Percentiles rank a stretch among this genome's conserved stretches.
Conservation (phyloP, 2,113 vertebrate genomes). For the Emydocephalus ijimae region DNA sequence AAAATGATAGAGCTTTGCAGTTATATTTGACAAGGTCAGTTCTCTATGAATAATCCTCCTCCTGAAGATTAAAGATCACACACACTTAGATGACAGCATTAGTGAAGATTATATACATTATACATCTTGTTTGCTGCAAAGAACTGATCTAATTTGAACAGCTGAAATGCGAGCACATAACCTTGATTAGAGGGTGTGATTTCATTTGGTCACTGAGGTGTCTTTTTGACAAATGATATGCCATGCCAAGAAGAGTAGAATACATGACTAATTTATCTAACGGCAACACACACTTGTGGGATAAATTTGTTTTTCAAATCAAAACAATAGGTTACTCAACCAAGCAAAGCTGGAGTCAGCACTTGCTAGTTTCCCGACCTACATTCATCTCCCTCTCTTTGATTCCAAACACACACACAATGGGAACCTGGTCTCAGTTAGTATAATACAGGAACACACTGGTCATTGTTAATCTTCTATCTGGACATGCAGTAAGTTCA, state of each 20-base stretch:
- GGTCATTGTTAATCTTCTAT: neutral
- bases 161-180: constrained; percentile 50
- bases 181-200: constrained; percentile 58
- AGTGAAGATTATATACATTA: constrained; percentile 35
- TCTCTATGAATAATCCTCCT: constrained; percentile 53
- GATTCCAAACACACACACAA: neutral
- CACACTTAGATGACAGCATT: constrained; percentile 50
- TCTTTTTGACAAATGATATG: constrained; percentile 63
- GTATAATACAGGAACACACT: neutral
- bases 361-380: neutral
- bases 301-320: constrained; percentile 36
- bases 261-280: constrained; percentile 52
- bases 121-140: constrained; percentile 39
- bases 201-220: constrained; percentile 56
- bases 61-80: constrained; percentile 55
- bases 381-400: neutral
- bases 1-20: neutral
- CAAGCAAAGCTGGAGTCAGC: neutral
- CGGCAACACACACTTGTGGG: constrained; percentile 37
- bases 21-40: constrained; percentile 15
- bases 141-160: constrained; percentile 56
- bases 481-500: neutral
- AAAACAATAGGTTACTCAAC: neutral
- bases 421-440: neutral
- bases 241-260: constrained; percentile 54